Evolutionary conservation across 2,113 vertebrate genomes (phyloP).

Genomic region (cat (Felis catus)): DNA sequence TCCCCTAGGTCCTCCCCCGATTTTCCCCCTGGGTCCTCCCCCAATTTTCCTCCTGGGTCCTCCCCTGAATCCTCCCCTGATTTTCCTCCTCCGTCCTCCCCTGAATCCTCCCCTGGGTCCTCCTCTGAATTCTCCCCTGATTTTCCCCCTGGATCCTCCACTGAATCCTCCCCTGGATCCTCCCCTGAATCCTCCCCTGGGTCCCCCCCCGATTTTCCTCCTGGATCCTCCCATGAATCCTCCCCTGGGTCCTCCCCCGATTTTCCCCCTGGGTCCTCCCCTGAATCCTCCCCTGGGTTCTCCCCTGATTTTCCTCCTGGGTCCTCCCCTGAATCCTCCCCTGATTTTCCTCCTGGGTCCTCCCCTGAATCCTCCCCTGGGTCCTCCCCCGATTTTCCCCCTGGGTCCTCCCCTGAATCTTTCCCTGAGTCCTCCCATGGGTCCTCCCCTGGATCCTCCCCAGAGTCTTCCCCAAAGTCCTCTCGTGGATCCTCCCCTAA

Average conservation of each 20-base stretch:
- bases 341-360: too few relatives aligned
- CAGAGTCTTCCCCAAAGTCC: neutral
- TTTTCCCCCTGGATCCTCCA: neutral
- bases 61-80: neutral
- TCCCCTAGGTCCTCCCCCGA: too few relatives aligned
- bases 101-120: too few relatives aligned
- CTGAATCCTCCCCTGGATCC: too few relatives aligned
- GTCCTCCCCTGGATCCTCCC: neutral
- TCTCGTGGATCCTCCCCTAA: neutral
- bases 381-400: neutral
- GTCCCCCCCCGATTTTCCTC: too few relatives aligned
- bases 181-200: too few relatives aligned
- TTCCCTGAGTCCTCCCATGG: neutral
- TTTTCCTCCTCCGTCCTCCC: too few relatives aligned
- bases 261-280: accelerated
- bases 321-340: neutral
- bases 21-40: too few relatives aligned
- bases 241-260: neutral
- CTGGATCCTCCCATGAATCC: too few relatives aligned
- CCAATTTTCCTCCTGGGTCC: neutral
- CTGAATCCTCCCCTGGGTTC: neutral
- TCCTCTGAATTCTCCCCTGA: neutral
- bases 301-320: too few relatives aligned
- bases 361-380: neutral
- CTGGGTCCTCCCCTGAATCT: neutral